phyloP scores from a whole-genome alignment of 2,113 vertebrate genomes.

The Tylochromis polylepis region DNA sequence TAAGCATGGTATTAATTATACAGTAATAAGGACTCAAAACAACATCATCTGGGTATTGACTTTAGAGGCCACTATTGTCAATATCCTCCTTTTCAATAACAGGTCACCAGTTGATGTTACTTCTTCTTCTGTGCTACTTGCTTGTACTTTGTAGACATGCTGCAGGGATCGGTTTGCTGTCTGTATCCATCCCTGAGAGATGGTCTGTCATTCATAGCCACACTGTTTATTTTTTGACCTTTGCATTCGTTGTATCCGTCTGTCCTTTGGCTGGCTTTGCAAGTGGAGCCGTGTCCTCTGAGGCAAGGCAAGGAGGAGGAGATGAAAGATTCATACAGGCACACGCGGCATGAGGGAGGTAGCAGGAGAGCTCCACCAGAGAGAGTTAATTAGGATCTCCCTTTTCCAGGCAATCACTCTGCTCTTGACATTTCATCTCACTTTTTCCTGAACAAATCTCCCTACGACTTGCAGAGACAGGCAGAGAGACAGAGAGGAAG shows the following conservation, averaged over 20 bases:
- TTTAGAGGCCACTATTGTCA: background rate
- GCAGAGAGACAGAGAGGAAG: slow-evolving; percentile 22
- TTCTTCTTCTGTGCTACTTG: background rate
- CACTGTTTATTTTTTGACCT: slow-evolving; percentile 68
- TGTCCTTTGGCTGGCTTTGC: slow-evolving; percentile 47
- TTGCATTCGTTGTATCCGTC: slow-evolving; percentile 53
- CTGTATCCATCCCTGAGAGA: slow-evolving; percentile 19
- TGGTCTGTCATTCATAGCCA: slow-evolving; percentile 41
- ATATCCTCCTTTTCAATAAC: background rate
- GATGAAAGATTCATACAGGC: slow-evolving; percentile 64
- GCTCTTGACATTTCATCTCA: slow-evolving; percentile 69
- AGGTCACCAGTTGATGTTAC: background rate
- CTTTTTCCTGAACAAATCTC: slow-evolving; percentile 60
- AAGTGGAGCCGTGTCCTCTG: slow-evolving; percentile 41
- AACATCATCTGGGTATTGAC: background rate
- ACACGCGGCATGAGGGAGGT: slow-evolving; percentile 6
- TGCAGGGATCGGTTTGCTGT: background rate
- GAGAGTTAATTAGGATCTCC: slow-evolving; percentile 70
- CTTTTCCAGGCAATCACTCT: slow-evolving; percentile 58
- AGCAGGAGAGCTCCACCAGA: slow-evolving; percentile 51
- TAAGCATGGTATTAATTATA: background rate
- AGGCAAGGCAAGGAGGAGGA: slow-evolving; percentile 34
- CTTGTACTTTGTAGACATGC: background rate
- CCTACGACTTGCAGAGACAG: slow-evolving; percentile 18
- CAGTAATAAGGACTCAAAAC: background rate